Percentiles rank a stretch among this genome's conserved stretches.
phyloP scores from a whole-genome alignment of 2,113 vertebrate genomes.

The Pica pica region DNA sequence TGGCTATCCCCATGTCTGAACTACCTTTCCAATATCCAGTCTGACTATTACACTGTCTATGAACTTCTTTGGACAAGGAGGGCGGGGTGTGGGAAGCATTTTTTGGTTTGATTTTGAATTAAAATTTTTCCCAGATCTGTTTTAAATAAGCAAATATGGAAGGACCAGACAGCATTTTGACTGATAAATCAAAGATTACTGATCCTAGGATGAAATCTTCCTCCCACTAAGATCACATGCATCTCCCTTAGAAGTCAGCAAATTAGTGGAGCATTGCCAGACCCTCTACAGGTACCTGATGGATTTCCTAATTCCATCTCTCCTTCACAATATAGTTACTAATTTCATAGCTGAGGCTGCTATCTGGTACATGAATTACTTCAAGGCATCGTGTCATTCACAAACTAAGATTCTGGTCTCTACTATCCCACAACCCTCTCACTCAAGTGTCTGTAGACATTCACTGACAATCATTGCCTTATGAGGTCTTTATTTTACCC shows the following conservation, averaged over 20 bases:
- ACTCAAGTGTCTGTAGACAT: background rate
- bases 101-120: background rate
- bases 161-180: background rate
- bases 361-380: background rate
- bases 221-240: background rate
- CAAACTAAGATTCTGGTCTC: background rate
- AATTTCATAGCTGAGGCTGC: background rate
- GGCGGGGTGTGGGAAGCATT: accelerated
- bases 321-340: background rate
- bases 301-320: background rate
- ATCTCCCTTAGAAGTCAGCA: background rate
- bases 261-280: background rate
- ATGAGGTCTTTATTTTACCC: background rate
- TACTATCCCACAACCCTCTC: background rate
- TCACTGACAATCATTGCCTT: background rate
- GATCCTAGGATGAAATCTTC: background rate
- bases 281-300: background rate
- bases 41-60: background rate
- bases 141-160: background rate
- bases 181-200: background rate
- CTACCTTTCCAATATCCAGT: background rate
- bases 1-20: background rate
- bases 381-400: background rate
- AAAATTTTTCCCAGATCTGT: background rate
- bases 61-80: background rate